Evolutionary conservation across 2,113 vertebrate species (phyloP).

Genomic region (Cricetomys ansorgei): DNA sequence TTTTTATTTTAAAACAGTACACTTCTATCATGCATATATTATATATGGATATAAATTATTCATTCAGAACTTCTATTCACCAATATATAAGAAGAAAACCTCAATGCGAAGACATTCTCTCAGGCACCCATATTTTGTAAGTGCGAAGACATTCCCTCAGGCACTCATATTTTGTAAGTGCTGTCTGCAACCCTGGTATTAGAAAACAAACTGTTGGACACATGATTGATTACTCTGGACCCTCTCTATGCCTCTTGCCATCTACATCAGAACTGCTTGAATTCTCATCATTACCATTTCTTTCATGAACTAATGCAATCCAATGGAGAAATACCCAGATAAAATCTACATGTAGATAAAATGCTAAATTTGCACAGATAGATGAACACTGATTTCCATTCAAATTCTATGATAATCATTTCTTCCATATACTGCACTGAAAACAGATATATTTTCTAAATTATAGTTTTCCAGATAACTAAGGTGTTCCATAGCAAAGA

Average conservation of each 20-base stretch:
- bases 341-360: not conserved
- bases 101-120: not conserved
- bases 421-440: not conserved
- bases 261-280: not conserved
- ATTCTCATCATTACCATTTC: not conserved
- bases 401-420: not conserved
- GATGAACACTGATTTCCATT: not conserved
- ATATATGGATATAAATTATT: not conserved
- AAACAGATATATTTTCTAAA: not conserved
- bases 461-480: not conserved
- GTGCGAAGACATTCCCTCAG: not conserved
- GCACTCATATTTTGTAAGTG: not conserved
- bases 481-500: not conserved
- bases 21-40: not conserved
- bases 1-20: not conserved
- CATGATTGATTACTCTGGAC: not conserved
- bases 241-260: not conserved
- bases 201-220: not conserved
- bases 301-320: not conserved
- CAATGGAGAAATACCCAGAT: not conserved
- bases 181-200: not conserved
- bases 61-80: not conserved
- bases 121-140: not conserved
- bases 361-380: not conserved
- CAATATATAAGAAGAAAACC: not conserved